These are phyloP conservation scores for Chloropsis cyanopogon DNA, from an alignment of 2,113 vertebrate genomes.

Conservation along the genomic window DNA sequence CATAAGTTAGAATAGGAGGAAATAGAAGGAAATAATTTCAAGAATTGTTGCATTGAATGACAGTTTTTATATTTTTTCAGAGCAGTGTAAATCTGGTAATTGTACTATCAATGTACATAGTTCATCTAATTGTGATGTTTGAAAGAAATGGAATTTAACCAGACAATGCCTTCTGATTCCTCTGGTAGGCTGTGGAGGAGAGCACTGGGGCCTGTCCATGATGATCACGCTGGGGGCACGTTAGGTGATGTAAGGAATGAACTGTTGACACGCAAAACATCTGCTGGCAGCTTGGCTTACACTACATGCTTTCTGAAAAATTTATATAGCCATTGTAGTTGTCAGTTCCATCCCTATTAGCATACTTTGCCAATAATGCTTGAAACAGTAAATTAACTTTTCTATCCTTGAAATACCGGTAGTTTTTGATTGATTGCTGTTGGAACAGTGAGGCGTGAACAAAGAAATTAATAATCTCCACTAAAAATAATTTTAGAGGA, in stretches of 20 bases:
- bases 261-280: not conserved
- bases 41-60: conserved; percentile 33
- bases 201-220: not conserved
- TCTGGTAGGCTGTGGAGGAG: not conserved
- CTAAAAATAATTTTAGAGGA: not conserved
- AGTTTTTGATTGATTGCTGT: not conserved
- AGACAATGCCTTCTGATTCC: not conserved
- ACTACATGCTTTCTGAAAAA: not conserved
- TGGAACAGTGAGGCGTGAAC: not conserved
- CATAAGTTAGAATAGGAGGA: not conserved
- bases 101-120: not conserved
- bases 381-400: not conserved
- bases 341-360: not conserved
- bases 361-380: not conserved
- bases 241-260: not conserved
- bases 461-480: not conserved
- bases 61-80: not conserved
- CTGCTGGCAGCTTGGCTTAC: not conserved
- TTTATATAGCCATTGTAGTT: not conserved
- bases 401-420: not conserved
- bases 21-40: conserved; percentile 40
- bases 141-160: not conserved
- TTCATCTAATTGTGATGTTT: not conserved
- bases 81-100: conserved; percentile 11
- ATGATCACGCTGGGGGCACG: accelerated